These are phyloP conservation scores for Buceros bicornis DNA, from an alignment of 2,797 vertebrate species.

Conservation along the genomic window DNA sequence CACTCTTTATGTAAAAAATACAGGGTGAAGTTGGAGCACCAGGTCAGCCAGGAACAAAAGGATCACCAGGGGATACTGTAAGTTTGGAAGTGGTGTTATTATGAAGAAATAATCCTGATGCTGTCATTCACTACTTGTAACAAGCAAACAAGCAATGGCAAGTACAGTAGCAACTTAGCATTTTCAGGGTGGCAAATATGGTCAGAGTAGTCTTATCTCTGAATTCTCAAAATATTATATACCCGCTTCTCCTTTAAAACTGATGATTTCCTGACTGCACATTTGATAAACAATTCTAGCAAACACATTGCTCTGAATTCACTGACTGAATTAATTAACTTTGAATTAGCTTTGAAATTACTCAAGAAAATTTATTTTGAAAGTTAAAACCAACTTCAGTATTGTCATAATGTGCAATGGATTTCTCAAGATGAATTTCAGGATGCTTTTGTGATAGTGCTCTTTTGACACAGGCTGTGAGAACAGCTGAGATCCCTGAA, in stretches of 20 bases:
- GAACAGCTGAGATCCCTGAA: neutral
- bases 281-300: neutral
- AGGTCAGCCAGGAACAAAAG: slow-evolving; percentile 88
- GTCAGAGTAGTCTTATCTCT: neutral
- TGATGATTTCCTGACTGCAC: neutral
- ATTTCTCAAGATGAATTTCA: neutral
- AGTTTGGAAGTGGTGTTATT: slow-evolving; percentile 56
- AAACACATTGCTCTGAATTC: neutral
- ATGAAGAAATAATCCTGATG: neutral
- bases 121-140: neutral
- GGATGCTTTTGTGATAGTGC: neutral
- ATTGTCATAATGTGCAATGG: neutral
- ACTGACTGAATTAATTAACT: neutral
- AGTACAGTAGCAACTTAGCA: neutral
- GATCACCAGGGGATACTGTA: slow-evolving; percentile 86
- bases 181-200: neutral
- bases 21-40: slow-evolving; percentile 90
- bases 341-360: neutral
- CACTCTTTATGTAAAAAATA: slow-evolving; percentile 52
- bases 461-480: neutral
- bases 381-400: neutral
- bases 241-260: neutral
- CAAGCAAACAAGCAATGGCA: neutral
- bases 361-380: neutral
- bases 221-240: neutral